phyloP scores from a whole-genome alignment of 2,797 vertebrate genomes.

The Passerculus sandwichensis region DNA sequence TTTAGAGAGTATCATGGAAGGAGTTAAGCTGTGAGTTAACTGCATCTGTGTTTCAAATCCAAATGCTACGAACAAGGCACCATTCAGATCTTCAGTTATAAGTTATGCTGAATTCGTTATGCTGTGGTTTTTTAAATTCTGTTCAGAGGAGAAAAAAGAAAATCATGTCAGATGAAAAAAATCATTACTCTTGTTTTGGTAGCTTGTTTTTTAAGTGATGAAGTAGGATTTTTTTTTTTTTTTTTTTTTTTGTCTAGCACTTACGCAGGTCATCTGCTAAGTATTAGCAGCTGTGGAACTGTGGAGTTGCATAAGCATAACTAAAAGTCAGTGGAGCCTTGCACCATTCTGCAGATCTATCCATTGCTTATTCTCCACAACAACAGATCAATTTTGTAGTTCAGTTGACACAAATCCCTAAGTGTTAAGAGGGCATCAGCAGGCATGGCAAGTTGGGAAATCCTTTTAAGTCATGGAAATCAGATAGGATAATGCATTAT shows the following conservation, averaged over 20 bases:
- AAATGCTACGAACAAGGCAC: conserved; percentile 65
- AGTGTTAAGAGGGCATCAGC: conserved; percentile 5
- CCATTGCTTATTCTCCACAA: conserved; percentile 34
- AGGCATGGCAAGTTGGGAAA: conserved; percentile 41
- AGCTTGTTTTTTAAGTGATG: conserved; percentile 57
- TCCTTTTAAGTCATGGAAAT: conserved; percentile 31
- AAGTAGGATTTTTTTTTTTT: conserved; percentile 41
- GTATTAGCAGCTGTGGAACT: conserved; percentile 74
- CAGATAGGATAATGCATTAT: not conserved
- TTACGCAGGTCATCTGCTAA: conserved; percentile 68
- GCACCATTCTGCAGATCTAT: conserved; percentile 40
- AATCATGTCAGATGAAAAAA: conserved; percentile 20
- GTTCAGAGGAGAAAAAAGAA: conserved; percentile 48
- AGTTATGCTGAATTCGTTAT: conserved; percentile 40
- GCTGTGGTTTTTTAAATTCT: conserved; percentile 10
- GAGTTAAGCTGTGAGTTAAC: conserved; percentile 59
- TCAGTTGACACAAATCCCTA: conserved; percentile 22
- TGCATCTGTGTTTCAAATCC: conserved; percentile 58
- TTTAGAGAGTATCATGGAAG: conserved; percentile 41
- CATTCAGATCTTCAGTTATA: conserved; percentile 63
- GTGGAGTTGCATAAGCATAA: conserved; percentile 66
- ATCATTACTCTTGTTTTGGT: not conserved
- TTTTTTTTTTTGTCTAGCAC: conserved; percentile 14
- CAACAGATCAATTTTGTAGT: conserved; percentile 54
- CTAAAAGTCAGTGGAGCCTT: conserved; percentile 66